Percentiles rank a stretch among this genome's conserved stretches.
phyloP scores from a whole-genome alignment of 2,113 vertebrate species.

The Mola mola region DNA sequence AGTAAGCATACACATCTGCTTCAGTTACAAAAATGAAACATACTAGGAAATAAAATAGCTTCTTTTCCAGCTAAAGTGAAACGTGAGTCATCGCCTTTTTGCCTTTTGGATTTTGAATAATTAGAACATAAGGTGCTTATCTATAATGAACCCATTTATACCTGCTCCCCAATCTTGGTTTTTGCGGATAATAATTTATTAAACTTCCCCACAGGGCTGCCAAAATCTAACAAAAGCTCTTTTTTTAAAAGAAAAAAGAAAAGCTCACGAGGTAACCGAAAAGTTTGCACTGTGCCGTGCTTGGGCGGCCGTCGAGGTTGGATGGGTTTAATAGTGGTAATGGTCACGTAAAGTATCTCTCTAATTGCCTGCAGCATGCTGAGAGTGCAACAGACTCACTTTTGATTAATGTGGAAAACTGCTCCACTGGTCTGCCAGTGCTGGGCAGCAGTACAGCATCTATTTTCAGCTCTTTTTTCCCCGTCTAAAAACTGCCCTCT shows the following conservation, averaged over 20 bases:
- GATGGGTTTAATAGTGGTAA: conserved; percentile 53
- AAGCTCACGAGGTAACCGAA: conserved; percentile 27
- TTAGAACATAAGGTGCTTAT: conserved; percentile 6
- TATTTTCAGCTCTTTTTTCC: conserved; percentile 53
- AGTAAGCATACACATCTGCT: not conserved
- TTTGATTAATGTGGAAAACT: conserved; percentile 74
- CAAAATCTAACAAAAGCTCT: conserved; percentile 46
- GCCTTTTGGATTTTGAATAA: conserved; percentile 12
- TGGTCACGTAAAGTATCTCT: conserved; percentile 56
- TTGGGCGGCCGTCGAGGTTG: conserved; percentile 48
- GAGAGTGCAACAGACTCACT: conserved; percentile 51
- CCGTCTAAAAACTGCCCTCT: conserved; percentile 26
- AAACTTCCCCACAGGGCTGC: conserved; percentile 11
- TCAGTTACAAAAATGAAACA: not conserved
- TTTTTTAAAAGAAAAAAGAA: conserved; percentile 25
- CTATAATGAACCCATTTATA: conserved; percentile 5
- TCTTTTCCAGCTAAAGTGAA: not conserved
- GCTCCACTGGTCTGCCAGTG: conserved; percentile 39
- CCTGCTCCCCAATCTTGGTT: conserved; percentile 18
- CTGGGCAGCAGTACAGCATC: conserved; percentile 38
- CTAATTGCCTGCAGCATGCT: conserved; percentile 59
- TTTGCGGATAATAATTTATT: conserved; percentile 16
- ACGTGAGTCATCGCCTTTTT: conserved; percentile 13
- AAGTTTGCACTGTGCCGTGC: conserved; percentile 44
- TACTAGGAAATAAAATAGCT: not conserved